phyloP scores from a whole-genome alignment of 1,140 invertebrate genomes.

The Drosophila lacertosa region DNA sequence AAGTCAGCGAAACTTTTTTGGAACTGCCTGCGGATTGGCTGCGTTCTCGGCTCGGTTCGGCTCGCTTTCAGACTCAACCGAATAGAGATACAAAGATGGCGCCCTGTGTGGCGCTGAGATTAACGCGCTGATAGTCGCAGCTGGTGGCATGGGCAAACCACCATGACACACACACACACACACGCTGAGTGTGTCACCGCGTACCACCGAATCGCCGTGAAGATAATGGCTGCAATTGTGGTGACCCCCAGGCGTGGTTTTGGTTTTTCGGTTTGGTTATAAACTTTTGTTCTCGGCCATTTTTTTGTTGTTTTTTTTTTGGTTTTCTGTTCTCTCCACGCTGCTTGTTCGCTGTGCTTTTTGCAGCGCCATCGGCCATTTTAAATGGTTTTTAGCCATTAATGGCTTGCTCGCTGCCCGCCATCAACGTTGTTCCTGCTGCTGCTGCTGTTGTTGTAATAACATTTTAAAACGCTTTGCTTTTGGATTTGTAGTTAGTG shows the following conservation, averaged over 20 bases:
- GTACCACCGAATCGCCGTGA: slow-evolving; percentile 59
- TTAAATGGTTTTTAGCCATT: slow-evolving; percentile 82
- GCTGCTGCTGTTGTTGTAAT: slow-evolving; percentile 67
- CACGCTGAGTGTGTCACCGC: slow-evolving; percentile 56
- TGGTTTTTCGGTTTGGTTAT: slow-evolving; percentile 76
- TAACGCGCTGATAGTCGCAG: slow-evolving; percentile 75
- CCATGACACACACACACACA: slow-evolving; percentile 68
- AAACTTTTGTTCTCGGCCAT: slow-evolving; percentile 74
- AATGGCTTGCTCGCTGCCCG: slow-evolving; percentile 57
- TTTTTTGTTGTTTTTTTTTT: slow-evolving; percentile 31
- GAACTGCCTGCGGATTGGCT: slow-evolving; percentile 53
- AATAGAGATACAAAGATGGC: slow-evolving; percentile 69
- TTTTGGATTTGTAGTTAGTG: slow-evolving; percentile 72
- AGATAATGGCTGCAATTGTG: slow-evolving; percentile 81
- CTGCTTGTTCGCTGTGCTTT: slow-evolving; percentile 46
- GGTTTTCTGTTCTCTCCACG: slow-evolving; percentile 21
- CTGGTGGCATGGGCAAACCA: slow-evolving; percentile 54
- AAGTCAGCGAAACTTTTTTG: slow-evolving; percentile 64
- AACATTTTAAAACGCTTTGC: slow-evolving; percentile 80
- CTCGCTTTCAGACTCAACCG: slow-evolving; percentile 30
- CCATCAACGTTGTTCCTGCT: slow-evolving; percentile 16
- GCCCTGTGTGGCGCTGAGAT: slow-evolving; percentile 58
- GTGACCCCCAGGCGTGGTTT: slow-evolving; percentile 80
- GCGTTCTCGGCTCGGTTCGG: slow-evolving; percentile 12
- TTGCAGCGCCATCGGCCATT: slow-evolving; percentile 66